Conservation (phyloP, 2,797 vertebrate species). For the Gouania willdenowi region DNA sequence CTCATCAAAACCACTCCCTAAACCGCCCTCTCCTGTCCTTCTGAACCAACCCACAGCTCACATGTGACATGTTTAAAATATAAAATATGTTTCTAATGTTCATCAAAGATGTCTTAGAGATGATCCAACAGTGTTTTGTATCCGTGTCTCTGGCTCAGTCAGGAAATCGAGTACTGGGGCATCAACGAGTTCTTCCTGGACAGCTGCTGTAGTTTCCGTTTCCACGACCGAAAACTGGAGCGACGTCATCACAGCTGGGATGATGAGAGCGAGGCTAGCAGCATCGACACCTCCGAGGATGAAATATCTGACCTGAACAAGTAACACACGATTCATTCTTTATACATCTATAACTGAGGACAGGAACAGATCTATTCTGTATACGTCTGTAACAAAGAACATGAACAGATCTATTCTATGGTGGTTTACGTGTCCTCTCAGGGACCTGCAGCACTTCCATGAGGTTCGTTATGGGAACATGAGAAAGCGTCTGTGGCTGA, state of each 20-base stretch:
- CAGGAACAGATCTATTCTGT: too few relatives aligned
- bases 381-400: too few relatives aligned
- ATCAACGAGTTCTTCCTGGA: slow-evolving; percentile 95
- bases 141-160: slow-evolving; percentile 58
- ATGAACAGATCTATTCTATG: too few relatives aligned
- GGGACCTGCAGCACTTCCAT: slow-evolving; percentile 88
- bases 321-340: too few relatives aligned
- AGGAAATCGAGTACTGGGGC: slow-evolving; percentile 98
- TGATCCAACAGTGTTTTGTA: too few relatives aligned
- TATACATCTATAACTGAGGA: too few relatives aligned
- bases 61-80: too few relatives aligned
- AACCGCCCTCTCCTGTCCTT: too few relatives aligned
- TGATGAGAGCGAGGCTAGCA: slow-evolving; percentile 92
- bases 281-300: slow-evolving; percentile 87
- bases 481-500: slow-evolving; percentile 91
- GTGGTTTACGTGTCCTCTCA: slow-evolving; percentile 3
- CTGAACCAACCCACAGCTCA: too few relatives aligned
- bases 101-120: too few relatives aligned
- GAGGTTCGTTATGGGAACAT: slow-evolving; percentile 81
- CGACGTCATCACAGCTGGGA: slow-evolving; percentile 87
- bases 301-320: slow-evolving; percentile 83
- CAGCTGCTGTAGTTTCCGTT: slow-evolving; percentile 92
- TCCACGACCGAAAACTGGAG: slow-evolving; percentile 90
- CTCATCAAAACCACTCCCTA: too few relatives aligned
- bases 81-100: too few relatives aligned